Base-by-base conservation (phyloP, 2,113 vertebrate genomes). In the Phylloscopus whistleri region DNA sequence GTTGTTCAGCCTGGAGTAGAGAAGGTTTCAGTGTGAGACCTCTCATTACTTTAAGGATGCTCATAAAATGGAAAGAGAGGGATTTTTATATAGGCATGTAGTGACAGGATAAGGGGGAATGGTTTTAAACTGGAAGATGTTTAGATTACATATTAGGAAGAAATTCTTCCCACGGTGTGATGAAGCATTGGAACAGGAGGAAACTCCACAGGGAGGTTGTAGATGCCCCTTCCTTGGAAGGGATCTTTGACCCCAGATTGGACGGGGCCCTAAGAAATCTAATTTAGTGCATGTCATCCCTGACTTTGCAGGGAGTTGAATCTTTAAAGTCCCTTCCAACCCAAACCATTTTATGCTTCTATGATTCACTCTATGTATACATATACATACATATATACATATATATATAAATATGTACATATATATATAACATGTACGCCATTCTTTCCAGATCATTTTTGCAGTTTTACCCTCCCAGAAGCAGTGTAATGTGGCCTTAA, bases 201-300 rank as follows among this genome's bases (percentile, higher is more conserved):
- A 75, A 75, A 46, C 4, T 24, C 30, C 24, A 67, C 15, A 37
- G 17, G 31, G 5, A 60, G 11, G 39, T 2, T 44, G 37, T 19
- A 43, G 33, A 37, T 68, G 11, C 5, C 27, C 22, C 14, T 37
- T 77, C 12, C 74, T 53, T n/a, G 19, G 11, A 48, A 69, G 19
- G 23, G 39, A 48, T n/a, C 16, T 39, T 70, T 0, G 0, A 70
- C 48, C 3, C 15, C n/a, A 46, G 39, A 15, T 4, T 78, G 55
- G 39, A 62, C 46, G 7, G 33, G 7, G 15, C 27, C 27, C 39
- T 46, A 23, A 52, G 6, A 6, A 78, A 46, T 53, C 8, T 39
- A 16, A 69, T 41, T 46, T 48, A 62, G 17, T 27, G 14, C 9
- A 41, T 68, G 17, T n/a, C n/a, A 75, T n/a, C 53, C 20, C 20